phyloP scores from a whole-genome alignment of 2,113 vertebrate genomes.

The Macrotus californicus region DNA sequence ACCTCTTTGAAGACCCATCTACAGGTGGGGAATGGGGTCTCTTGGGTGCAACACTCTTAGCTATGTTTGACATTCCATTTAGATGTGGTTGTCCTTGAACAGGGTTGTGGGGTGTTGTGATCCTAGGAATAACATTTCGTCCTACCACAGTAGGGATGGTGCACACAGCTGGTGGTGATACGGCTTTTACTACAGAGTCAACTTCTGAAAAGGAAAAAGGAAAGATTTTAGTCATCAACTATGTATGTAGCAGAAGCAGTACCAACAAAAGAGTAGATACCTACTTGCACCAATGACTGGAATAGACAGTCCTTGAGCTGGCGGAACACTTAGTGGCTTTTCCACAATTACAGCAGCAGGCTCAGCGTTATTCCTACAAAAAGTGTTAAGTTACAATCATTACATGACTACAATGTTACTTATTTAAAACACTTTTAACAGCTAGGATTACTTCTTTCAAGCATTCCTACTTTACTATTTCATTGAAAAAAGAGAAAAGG shows the following conservation, averaged over 20 bases:
- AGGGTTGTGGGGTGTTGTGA: slow-evolving; percentile 72
- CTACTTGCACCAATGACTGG: slow-evolving; percentile 85
- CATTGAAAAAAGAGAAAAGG: not conserved
- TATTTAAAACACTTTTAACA: slow-evolving; percentile 10
- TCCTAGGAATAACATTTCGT: slow-evolving; percentile 75
- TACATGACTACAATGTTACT: slow-evolving; percentile 10
- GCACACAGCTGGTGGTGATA: slow-evolving; percentile 73
- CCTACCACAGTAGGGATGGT: slow-evolving; percentile 80
- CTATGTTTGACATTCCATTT: slow-evolving; percentile 77
- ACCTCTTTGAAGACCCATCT: slow-evolving; percentile 82
- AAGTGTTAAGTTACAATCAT: slow-evolving; percentile 24
- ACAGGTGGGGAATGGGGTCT: slow-evolving; percentile 80
- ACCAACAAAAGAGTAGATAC: slow-evolving; percentile 65
- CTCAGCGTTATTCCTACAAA: slow-evolving; percentile 65
- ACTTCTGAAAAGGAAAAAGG: slow-evolving; percentile 71
- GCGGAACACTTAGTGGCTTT: slow-evolving; percentile 58
- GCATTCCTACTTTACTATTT: slow-evolving; percentile 4
- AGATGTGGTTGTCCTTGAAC: slow-evolving; percentile 77
- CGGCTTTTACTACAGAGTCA: slow-evolving; percentile 65
- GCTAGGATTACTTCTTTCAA: not conserved
- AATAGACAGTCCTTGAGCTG: slow-evolving; percentile 81
- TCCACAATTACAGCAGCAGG: slow-evolving; percentile 76
- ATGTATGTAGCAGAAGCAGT: not conserved
- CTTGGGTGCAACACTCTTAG: slow-evolving; percentile 77
- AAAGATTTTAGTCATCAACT: slow-evolving; percentile 45